Evolutionary conservation across 2,797 vertebrate species (phyloP).

Genomic region (Falco rusticolus): DNA sequence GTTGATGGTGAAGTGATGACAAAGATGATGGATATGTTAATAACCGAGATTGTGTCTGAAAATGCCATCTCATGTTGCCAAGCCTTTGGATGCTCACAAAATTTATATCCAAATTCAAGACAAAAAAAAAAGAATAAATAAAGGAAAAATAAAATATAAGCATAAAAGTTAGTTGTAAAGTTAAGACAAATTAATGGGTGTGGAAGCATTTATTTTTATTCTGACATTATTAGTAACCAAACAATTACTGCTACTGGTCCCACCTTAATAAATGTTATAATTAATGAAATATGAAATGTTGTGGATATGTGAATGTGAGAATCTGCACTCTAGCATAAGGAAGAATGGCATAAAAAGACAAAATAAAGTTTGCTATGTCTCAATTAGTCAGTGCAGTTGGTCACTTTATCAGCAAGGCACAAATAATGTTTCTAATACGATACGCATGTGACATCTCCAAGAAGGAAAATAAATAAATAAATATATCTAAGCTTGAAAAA

Average conservation of each 20-base stretch:
- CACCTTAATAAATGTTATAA: background rate
- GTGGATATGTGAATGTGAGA: background rate
- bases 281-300: background rate
- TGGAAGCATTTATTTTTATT: background rate
- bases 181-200: background rate
- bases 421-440: accelerated
- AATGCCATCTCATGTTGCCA: background rate
- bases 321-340: background rate
- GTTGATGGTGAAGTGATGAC: background rate
- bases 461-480: background rate
- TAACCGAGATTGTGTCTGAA: background rate
- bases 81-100: background rate
- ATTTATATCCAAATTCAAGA: background rate
- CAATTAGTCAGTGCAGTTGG: background rate
- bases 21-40: background rate
- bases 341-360: background rate
- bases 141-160: background rate
- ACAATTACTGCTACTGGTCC: background rate
- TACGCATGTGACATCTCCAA: background rate
- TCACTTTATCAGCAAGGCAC: background rate
- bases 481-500: background rate
- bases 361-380: background rate
- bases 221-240: background rate
- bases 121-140: background rate
- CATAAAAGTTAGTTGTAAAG: background rate